Percentiles rank a stretch among this genome's conserved stretches.
Conservation (phyloP, 2,113 vertebrate genomes). For the Istiophorus platypterus region DNA sequence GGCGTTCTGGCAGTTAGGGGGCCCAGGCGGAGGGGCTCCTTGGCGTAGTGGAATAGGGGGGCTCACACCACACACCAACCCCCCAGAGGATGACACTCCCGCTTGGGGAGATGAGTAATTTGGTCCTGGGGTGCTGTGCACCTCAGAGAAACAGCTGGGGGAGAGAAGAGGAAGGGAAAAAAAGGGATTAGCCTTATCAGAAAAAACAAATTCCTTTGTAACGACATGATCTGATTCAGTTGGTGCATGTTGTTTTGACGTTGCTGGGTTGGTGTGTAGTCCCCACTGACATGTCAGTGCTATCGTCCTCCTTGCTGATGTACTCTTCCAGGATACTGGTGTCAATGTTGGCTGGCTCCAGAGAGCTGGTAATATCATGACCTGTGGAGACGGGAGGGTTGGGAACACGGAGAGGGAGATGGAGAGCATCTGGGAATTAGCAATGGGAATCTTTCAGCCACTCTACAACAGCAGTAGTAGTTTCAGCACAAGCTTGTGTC, state of each 20-base stretch:
- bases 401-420: slow-evolving; percentile 66
- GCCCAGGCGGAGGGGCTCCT: slow-evolving; percentile 73
- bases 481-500: slow-evolving; percentile 55
- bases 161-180: slow-evolving; percentile 18
- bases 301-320: slow-evolving; percentile 98
- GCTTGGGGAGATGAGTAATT: slow-evolving; percentile 85
- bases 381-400: slow-evolving; percentile 82
- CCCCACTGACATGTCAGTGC: slow-evolving; percentile 94
- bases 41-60: slow-evolving; percentile 84
- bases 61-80: slow-evolving; percentile 85
- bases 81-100: slow-evolving; percentile 83
- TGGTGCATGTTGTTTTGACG: slow-evolving; percentile 70
- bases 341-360: slow-evolving; percentile 98
- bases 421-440: slow-evolving; percentile 77
- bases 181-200: slow-evolving; percentile 71
- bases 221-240: slow-evolving; percentile 70
- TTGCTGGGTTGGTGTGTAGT: slow-evolving; percentile 61
- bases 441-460: slow-evolving; percentile 65
- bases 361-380: slow-evolving; percentile 98
- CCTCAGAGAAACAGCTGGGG: slow-evolving; percentile 96
- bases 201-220: slow-evolving; percentile 81
- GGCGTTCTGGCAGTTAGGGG: slow-evolving; percentile 82
- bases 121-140: slow-evolving; percentile 85
- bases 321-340: slow-evolving; percentile 99
- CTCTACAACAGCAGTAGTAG: slow-evolving; percentile 24